A percentile compares a stretch with the other conserved stretches of the same genome.
These are phyloP conservation scores for Cacatua alba DNA, from an alignment of 2,113 vertebrate genomes.

Conservation along the genomic window DNA sequence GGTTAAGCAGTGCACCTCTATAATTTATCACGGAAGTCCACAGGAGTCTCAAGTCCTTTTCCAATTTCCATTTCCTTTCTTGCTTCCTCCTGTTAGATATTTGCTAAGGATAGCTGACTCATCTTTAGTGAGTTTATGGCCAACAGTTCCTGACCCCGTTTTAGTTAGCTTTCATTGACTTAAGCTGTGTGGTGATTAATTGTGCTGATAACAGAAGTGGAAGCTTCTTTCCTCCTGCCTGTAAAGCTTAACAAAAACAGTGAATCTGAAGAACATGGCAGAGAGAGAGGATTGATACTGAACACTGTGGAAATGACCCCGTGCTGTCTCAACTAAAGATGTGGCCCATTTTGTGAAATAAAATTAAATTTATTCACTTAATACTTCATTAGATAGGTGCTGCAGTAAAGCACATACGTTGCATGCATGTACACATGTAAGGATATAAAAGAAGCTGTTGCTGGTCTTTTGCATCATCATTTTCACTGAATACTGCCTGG, in stretches of 20 bases:
- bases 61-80: constrained; percentile 10
- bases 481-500: not conserved
- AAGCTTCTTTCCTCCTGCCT: constrained; percentile 11
- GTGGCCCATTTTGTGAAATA: not conserved
- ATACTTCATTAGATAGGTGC: not conserved
- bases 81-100: not conserved
- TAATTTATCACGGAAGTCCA: not conserved
- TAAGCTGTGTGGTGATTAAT: not conserved
- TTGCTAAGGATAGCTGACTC: not conserved
- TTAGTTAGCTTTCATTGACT: constrained; percentile 3
- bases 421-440: not conserved
- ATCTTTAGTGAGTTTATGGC: constrained; percentile 12
- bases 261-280: not conserved
- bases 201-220: constrained; percentile 18
- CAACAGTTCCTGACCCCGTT: not conserved
- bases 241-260: not conserved
- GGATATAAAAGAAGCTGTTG: not conserved
- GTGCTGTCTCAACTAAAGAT: not conserved
- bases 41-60: not conserved
- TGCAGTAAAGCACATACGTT: not conserved
- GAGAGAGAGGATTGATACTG: not conserved
- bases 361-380: not conserved
- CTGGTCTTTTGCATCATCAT: not conserved
- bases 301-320: not conserved
- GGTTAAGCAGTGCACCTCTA: not conserved